phyloP scores from a whole-genome alignment of 2,888 invertebrate genomes.

The Allacma fusca region DNA sequence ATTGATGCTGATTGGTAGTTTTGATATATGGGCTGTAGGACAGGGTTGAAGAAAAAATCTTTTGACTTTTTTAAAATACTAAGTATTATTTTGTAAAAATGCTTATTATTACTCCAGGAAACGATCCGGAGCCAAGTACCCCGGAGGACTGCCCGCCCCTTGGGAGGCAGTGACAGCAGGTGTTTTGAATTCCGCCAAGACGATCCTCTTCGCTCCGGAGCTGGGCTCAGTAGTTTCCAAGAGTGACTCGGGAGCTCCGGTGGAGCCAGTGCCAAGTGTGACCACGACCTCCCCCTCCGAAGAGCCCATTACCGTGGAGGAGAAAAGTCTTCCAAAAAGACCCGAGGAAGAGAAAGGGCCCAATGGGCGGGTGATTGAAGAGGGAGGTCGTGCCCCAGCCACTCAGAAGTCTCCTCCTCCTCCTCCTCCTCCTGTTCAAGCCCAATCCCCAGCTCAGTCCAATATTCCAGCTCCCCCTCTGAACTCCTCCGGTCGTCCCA shows the following conservation, averaged over 20 bases:
- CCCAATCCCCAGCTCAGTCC: too few species aligned
- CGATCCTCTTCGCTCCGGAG: constrained; percentile 53
- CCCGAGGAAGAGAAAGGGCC: too few species aligned
- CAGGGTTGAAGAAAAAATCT: too few species aligned
- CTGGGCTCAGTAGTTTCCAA: constrained; percentile 33
- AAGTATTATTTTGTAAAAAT: too few species aligned
- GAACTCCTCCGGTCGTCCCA: constrained; percentile 23
- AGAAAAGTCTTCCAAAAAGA: constrained; percentile 56
- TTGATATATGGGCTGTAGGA: too few species aligned
- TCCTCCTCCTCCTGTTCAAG: background rate
- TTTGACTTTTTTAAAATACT: too few species aligned
- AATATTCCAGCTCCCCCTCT: too few species aligned
- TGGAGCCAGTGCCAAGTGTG: constrained; percentile 22
- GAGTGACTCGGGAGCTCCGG: constrained; percentile 26
- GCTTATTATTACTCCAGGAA: too few species aligned
- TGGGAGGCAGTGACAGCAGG: constrained; percentile 49
- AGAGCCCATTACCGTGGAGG: constrained; percentile 53
- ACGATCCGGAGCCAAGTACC: constrained; percentile 25
- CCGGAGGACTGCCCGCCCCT: constrained; percentile 45
- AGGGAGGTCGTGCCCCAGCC: too few species aligned
- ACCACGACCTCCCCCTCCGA: constrained; percentile 47
- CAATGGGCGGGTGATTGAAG: too few species aligned
- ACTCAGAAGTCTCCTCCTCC: background rate
- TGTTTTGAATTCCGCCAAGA: constrained; percentile 55
- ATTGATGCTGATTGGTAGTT: too few species aligned